These are phyloP conservation scores for Molossus molossus DNA, from an alignment of 2,797 vertebrate species.

Conservation along the genomic window DNA sequence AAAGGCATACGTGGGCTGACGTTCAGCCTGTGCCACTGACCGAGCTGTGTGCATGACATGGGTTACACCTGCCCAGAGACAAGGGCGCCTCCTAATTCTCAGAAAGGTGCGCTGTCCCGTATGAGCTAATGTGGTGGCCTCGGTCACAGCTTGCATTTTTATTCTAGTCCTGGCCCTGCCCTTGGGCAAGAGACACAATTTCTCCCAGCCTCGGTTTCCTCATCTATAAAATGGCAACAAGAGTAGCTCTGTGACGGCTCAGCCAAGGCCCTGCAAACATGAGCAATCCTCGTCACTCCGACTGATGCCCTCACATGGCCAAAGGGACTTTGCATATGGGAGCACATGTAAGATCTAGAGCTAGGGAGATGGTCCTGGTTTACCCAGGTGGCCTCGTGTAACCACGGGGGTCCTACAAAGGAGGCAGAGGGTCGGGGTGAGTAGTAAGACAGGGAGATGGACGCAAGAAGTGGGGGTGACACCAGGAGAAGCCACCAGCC, in stretches of 20 bases:
- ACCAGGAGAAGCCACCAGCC: accelerated
- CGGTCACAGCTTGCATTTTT: not conserved
- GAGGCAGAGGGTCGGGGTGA: not conserved
- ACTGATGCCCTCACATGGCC: accelerated
- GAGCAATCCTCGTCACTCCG: accelerated
- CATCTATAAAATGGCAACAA: not conserved
- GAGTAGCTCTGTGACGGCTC: not conserved
- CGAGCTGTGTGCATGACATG: accelerated
- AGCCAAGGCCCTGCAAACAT: not conserved
- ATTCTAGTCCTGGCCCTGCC: not conserved
- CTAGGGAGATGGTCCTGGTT: not conserved
- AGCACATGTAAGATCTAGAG: no score
- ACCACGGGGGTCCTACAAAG: not conserved
- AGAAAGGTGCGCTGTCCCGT: accelerated
- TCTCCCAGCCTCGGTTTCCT: not conserved
- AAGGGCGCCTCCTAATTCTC: not conserved
- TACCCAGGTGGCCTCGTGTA: not conserved
- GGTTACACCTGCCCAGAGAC: not conserved
- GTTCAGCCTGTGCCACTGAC: accelerated
- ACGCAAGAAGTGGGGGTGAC: not conserved
- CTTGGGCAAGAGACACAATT: not conserved
- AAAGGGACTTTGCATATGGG: not conserved
- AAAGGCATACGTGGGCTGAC: accelerated
- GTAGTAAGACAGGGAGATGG: not conserved
- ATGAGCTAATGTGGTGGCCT: accelerated